Evolutionary conservation across 2,113 vertebrate genomes (phyloP).

Genomic region (Leptocoma aspasia): DNA sequence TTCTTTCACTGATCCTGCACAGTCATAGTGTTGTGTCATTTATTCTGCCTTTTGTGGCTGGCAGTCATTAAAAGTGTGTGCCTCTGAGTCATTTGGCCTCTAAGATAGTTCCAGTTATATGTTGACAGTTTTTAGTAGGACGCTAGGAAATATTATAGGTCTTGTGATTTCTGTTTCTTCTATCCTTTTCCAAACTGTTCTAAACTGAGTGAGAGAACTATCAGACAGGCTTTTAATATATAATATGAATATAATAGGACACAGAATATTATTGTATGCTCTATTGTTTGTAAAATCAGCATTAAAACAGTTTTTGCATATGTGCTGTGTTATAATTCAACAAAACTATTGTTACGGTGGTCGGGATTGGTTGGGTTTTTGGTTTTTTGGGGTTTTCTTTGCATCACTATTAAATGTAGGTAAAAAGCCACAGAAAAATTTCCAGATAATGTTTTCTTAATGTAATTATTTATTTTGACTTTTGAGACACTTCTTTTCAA

Average conservation of each 20-base stretch:
- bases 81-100: background rate
- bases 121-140: background rate
- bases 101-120: background rate
- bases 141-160: background rate
- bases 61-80: background rate
- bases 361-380: background rate
- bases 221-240: background rate
- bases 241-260: background rate
- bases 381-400: background rate
- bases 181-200: background rate
- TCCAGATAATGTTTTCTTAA: background rate
- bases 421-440: background rate
- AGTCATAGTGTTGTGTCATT: background rate
- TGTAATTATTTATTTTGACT: background rate
- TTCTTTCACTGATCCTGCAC: background rate
- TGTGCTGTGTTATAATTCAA: background rate
- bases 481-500: slow-evolving; percentile 36
- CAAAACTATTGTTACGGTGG: background rate
- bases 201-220: background rate
- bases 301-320: background rate
- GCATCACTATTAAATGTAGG: background rate
- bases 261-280: background rate
- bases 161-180: background rate
- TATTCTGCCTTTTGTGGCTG: background rate
- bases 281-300: background rate